phyloP scores from a whole-genome alignment of 2,113 vertebrate genomes.

The Pachyramphus minor region DNA sequence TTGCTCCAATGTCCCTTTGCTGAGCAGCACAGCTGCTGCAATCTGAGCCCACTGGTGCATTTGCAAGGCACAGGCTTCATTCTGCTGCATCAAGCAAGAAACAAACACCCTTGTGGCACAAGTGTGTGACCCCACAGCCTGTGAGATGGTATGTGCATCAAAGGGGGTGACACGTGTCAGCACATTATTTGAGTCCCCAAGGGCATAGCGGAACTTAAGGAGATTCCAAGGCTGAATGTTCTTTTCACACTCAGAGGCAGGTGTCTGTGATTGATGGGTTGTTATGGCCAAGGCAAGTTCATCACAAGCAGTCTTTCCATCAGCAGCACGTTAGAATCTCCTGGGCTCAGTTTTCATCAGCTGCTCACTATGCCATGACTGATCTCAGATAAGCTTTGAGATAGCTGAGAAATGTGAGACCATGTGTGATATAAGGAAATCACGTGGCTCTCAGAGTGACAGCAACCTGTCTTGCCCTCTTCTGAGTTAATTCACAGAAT shows the following conservation, averaged over 20 bases:
- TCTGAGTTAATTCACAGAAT: background rate
- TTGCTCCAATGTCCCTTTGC: background rate
- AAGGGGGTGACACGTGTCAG: background rate
- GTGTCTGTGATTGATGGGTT: slow-evolving; percentile 34
- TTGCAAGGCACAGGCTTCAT: background rate
- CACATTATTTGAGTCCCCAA: background rate
- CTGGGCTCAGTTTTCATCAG: slow-evolving; percentile 36
- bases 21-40: slow-evolving; percentile 13
- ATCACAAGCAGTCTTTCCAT: background rate
- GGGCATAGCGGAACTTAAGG: background rate
- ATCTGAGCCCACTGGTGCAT: background rate
- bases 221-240: slow-evolving; percentile 31
- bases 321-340: background rate
- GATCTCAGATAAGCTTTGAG: background rate
- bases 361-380: background rate
- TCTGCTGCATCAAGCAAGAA: background rate
- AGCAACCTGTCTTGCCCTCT: background rate
- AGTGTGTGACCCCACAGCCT: background rate
- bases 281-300: background rate
- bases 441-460: background rate
- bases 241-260: background rate
- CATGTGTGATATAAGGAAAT: background rate
- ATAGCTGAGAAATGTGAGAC: background rate
- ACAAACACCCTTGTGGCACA: background rate
- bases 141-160: background rate